These are phyloP conservation scores for Chamaea fasciata DNA, from an alignment of 2,113 vertebrate genomes.

Conservation along the genomic window DNA sequence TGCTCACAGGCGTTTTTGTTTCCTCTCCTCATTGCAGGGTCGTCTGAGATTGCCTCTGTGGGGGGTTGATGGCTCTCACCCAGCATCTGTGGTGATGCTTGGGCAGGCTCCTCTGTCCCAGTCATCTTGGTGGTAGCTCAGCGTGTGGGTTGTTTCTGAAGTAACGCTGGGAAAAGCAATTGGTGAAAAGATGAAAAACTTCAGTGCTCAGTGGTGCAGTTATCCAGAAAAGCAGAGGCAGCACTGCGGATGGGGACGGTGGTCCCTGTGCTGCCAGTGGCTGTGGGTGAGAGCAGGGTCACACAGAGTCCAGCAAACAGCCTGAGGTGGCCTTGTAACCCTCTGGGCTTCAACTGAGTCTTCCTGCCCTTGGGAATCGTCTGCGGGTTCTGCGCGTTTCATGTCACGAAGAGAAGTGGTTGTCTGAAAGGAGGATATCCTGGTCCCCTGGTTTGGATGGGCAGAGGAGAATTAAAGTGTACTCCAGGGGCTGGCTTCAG, in stretches of 20 bases:
- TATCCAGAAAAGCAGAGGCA: not conserved
- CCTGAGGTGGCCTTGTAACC: not conserved
- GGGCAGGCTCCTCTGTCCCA: not conserved
- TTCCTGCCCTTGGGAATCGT: not conserved
- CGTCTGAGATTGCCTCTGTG: not conserved
- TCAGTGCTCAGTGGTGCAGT: not conserved
- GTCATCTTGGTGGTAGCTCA: not conserved
- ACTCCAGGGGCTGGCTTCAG: not conserved
- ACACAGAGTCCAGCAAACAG: not conserved
- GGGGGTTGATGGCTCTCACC: not conserved
- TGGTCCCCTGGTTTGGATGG: not conserved
- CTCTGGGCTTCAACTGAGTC: not conserved
- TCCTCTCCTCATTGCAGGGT: not conserved
- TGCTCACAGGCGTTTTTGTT: conserved; percentile 10
- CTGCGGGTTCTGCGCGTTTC: rapidly evolving
- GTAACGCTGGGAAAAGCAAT: not conserved
- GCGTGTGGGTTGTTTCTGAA: not conserved
- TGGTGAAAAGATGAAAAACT: not conserved
- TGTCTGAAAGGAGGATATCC: not conserved
- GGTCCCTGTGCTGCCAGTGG: not conserved
- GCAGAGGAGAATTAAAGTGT: not conserved
- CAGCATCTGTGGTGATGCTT: not conserved
- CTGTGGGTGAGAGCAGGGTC: not conserved
- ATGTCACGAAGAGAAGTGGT: not conserved
- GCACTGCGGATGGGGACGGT: rapidly evolving